Base-by-base conservation (phyloP, 2,797 vertebrate species). In the Pampus argenteus region DNA sequence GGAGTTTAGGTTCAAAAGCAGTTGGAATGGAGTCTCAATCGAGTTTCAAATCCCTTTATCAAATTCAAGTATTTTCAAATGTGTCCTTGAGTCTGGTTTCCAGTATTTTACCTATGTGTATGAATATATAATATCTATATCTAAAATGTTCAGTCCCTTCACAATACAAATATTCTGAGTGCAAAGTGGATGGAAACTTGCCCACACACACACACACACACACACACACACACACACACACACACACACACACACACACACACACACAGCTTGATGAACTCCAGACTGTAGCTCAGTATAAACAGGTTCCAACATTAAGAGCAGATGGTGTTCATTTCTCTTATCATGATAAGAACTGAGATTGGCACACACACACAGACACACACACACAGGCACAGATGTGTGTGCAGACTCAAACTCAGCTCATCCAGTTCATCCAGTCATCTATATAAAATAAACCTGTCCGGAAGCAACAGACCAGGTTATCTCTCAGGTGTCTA, bases 271-370 rank as follows among this genome's bases (percentile, higher is more conserved):
- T 18, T 62, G 23, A 66, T 66, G 38, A 62, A 45, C 50, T 22
- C 36, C 29, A 50, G 38, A 26, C 70, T 28, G 25, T 49, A 26
- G n/a, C 52, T 57, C 50, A 58, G 11, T 51, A 69, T 71, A 69
- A 81, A 74, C 66, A 64, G 66, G 22, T 69, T 66, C 62, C 1
- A 4, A 64, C 67, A 79, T 76, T 74, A 70, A 62, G 70, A 68
- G 49, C 75, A 86, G 75, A 82, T 79, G 78, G 76, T 60, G 55
- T 63, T 63, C 36, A 59, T 77, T 73, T 71, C 69, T 60, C 28
- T 74, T 56, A 61, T 61, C 45, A 2, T 77, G 57, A 74, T 67
- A 36, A 70, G 44, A 23, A 66, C 34, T 17, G 42, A 62, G 44
- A 65, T 51, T 48, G 63, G 42, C 29, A 38, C 7, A 36, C 7